Percentiles rank a stretch among this genome's conserved stretches.
phyloP scores from a whole-genome alignment of 2,888 invertebrate species.

The Hofmannophila pseudospretella region DNA sequence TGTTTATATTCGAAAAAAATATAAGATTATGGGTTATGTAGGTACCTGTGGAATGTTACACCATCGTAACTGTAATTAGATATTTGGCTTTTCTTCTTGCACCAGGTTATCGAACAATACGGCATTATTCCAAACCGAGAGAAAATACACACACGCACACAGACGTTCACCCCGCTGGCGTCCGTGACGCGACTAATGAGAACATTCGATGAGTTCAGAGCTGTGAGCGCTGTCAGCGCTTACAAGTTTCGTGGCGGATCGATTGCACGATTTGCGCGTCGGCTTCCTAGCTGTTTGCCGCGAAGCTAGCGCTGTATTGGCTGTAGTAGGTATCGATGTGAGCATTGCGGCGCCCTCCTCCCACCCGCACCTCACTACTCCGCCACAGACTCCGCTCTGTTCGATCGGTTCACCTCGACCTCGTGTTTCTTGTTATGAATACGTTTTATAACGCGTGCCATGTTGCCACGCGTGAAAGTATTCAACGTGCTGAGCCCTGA shows the following conservation, averaged over 20 bases:
- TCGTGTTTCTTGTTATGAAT: no score
- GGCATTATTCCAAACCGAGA: not conserved
- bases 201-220: not conserved
- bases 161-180: not conserved
- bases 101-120: not conserved
- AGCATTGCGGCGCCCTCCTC: not conserved
- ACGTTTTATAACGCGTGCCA: no score
- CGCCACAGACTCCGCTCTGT: not conserved
- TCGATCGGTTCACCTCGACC: slow-evolving; percentile 2
- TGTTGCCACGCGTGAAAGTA: no score
- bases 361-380: not conserved
- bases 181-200: not conserved
- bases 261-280: not conserved
- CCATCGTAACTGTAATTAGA: not conserved
- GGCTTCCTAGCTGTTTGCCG: not conserved
- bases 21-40: no score
- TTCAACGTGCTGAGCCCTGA: no score
- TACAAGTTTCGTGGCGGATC: slow-evolving; percentile 3
- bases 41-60: slow-evolving; percentile 1
- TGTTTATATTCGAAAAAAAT: no score
- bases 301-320: not conserved
- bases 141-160: not conserved
- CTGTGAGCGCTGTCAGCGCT: slow-evolving; percentile 2
- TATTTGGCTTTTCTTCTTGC: not conserved
- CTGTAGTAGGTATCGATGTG: slow-evolving; percentile 6